Evolutionary conservation across 1,140 invertebrate species (phyloP).

Genomic region (Teleogryllus occipitalis): DNA sequence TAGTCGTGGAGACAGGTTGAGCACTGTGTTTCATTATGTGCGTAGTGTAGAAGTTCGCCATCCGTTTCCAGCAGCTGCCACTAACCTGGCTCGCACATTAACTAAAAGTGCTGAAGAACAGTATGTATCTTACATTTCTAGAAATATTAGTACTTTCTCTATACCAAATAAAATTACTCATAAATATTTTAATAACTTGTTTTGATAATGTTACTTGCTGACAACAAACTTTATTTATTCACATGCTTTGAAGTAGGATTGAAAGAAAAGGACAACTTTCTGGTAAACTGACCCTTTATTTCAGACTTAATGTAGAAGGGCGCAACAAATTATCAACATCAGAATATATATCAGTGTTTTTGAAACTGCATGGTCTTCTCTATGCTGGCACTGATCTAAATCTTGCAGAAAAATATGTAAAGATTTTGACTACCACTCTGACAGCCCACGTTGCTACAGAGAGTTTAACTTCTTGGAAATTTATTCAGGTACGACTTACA

Average conservation of each 20-base stretch:
- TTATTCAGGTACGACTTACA: slow-evolving; percentile 44
- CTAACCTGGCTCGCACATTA: slow-evolving; percentile 64
- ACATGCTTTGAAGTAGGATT: no score
- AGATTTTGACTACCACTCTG: slow-evolving; percentile 55
- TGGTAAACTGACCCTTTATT: slow-evolving; percentile 19
- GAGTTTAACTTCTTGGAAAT: slow-evolving; percentile 60
- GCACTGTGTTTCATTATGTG: slow-evolving; percentile 76
- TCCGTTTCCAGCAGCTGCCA: slow-evolving; percentile 70
- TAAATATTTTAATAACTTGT: background rate
- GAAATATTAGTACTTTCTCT: background rate
- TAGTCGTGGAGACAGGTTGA: slow-evolving; percentile 68
- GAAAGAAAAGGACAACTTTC: no score
- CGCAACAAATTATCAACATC: slow-evolving; percentile 52
- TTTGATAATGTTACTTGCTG: background rate
- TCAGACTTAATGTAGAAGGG: slow-evolving; percentile 42
- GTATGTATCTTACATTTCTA: slow-evolving; percentile 25
- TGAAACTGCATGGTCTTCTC: slow-evolving; percentile 54
- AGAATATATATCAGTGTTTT: slow-evolving; percentile 60
- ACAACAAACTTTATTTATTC: background rate
- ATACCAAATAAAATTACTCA: background rate
- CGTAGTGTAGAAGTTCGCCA: slow-evolving; percentile 69
- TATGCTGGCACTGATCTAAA: slow-evolving; percentile 50
- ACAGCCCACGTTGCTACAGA: slow-evolving; percentile 68
- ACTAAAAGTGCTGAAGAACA: slow-evolving; percentile 39
- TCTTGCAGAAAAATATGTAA: slow-evolving; percentile 47